Evolutionary conservation across 2,113 vertebrate species (phyloP).

Genomic region (Ammodytes marinus): DNA sequence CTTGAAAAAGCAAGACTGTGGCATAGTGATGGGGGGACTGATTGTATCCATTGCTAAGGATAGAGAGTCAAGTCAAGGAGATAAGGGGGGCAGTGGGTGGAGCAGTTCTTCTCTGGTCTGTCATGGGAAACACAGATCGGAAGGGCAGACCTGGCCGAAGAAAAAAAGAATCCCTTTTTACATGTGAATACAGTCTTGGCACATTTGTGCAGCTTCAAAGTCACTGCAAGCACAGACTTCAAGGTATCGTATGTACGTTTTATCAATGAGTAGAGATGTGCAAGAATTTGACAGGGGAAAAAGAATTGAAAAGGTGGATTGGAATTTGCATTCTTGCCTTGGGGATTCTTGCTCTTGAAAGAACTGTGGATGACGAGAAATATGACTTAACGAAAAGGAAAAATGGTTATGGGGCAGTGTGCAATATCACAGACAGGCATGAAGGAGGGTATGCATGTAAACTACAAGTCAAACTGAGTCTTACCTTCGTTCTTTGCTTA

Average conservation of each 20-base stretch:
- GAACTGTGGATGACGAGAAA: slow-evolving; percentile 16
- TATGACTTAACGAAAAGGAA: slow-evolving; percentile 39
- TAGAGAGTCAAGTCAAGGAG: slow-evolving; percentile 18
- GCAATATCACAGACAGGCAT: slow-evolving; percentile 10
- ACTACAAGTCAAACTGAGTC: slow-evolving; percentile 27
- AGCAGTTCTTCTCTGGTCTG: slow-evolving; percentile 44
- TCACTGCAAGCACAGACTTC: slow-evolving; percentile 49
- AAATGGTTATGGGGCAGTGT: slow-evolving; percentile 20
- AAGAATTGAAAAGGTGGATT: slow-evolving; percentile 4
- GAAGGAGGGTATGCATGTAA: slow-evolving; percentile 10
- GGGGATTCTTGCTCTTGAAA: slow-evolving; percentile 43
- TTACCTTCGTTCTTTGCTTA: slow-evolving; percentile 6
- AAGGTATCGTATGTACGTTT: slow-evolving; percentile 71
- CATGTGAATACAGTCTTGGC: slow-evolving; percentile 71
- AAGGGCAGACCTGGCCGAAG: slow-evolving; percentile 58
- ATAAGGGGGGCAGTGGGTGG: slow-evolving; percentile 21
- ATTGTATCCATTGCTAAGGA: slow-evolving; percentile 25
- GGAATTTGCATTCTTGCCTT: slow-evolving; percentile 18
- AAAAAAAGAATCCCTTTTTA: slow-evolving; percentile 61
- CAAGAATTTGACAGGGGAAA: slow-evolving; percentile 15
- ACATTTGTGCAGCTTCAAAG: slow-evolving; percentile 72
- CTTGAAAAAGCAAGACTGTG: slow-evolving; percentile 24
- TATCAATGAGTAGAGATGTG: slow-evolving; percentile 53
- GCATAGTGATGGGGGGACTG: slow-evolving; percentile 12
- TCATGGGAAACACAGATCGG: slow-evolving; percentile 52